Percentiles rank a stretch among this genome's conserved stretches.
phyloP scores from a whole-genome alignment of 2,113 vertebrate species.

The Chiloscyllium plagiosum region DNA sequence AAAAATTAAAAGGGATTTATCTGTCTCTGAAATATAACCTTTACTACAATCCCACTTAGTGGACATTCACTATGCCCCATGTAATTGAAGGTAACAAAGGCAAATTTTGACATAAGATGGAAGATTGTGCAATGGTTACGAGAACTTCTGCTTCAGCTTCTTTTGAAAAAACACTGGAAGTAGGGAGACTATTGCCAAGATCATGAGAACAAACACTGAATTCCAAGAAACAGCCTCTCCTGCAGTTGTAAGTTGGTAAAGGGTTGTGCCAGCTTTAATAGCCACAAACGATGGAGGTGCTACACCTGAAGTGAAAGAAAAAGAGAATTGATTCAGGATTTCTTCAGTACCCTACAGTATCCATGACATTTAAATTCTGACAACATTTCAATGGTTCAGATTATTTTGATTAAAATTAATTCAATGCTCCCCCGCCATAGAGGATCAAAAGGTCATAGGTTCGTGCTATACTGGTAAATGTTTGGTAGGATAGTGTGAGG shows the following conservation, averaged over 20 bases:
- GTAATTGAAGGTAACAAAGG: constrained; percentile 24
- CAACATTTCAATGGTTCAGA: neutral
- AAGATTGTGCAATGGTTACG: constrained; percentile 50
- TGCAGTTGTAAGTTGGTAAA: constrained; percentile 94
- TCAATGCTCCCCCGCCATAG: neutral
- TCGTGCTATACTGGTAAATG: neutral
- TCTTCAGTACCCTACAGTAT: neutral
- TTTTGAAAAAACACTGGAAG: constrained; percentile 88
- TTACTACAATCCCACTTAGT: constrained; percentile 22
- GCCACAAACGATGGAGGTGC: constrained; percentile 95
- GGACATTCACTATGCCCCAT: neutral
- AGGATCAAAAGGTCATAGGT: neutral
- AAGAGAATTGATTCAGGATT: constrained; percentile 28
- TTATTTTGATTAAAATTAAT: neutral
- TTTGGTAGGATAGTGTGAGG: neutral
- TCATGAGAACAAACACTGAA: constrained; percentile 82
- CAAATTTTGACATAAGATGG: neutral
- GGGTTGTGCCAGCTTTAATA: constrained; percentile 92
- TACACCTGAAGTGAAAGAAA: constrained; percentile 65
- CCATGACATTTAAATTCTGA: neutral
- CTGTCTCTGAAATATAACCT: neutral
- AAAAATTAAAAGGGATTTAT: neutral
- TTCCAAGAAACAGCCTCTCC: constrained; percentile 97
- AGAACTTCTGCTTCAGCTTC: constrained; percentile 88
- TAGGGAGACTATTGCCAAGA: constrained; percentile 86